Conservation (phyloP, 2,113 vertebrate species). For the Megaceryle maxima region DNA sequence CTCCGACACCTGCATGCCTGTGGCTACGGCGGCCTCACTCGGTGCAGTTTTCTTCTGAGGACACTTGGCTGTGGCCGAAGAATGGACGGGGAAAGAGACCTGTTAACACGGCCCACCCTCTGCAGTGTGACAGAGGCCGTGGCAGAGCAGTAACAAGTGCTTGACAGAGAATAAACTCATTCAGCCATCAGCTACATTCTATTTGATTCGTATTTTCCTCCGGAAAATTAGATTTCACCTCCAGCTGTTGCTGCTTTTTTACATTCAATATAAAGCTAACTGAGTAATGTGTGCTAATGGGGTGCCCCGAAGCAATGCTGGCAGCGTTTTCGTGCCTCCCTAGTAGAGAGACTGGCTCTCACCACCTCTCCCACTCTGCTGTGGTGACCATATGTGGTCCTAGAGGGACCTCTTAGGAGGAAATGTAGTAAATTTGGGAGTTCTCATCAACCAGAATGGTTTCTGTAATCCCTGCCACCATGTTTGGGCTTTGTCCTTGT, state of each 20-base stretch:
- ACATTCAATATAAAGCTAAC: neutral
- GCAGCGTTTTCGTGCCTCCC: neutral
- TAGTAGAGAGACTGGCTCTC: neutral
- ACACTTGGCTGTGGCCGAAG: neutral
- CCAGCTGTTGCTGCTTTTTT: neutral
- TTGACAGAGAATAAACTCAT: neutral
- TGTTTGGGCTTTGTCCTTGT: neutral
- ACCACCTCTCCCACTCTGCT: neutral
- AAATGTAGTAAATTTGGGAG: neutral
- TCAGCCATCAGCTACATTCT: neutral
- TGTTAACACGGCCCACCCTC: neutral
- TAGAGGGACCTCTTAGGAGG: neutral
- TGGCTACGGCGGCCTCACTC: rapidly evolving
- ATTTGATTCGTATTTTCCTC: neutral
- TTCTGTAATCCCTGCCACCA: neutral
- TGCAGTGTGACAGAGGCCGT: neutral
- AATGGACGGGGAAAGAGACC: neutral
- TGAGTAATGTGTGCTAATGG: neutral
- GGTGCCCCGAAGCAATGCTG: neutral
- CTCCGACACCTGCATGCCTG: rapidly evolving
- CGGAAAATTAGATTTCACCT: neutral
- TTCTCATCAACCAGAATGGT: neutral
- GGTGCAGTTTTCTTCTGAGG: neutral
- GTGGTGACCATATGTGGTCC: neutral
- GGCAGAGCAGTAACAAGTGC: neutral